phyloP scores from a whole-genome alignment of 2,888 invertebrate genomes.

The Caenorhabditis afra region DNA sequence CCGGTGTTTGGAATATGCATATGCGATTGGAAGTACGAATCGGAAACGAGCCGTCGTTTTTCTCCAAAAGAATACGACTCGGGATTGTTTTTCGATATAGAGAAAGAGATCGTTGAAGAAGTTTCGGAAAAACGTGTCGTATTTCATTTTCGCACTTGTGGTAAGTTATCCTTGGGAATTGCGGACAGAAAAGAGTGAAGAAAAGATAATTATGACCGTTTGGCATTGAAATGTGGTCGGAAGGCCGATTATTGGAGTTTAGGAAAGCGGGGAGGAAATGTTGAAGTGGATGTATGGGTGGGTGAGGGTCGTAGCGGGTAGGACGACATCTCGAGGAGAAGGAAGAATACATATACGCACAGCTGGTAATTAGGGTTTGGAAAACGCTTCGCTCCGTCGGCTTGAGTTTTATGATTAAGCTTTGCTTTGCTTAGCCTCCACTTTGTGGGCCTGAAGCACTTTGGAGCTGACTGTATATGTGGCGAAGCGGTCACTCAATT shows the following conservation, averaged over 20 bases:
- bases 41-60: conserved; percentile 25
- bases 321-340: conserved; percentile 15
- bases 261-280: conserved; percentile 22
- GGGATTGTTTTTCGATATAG: conserved; percentile 13
- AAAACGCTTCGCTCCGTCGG: conserved; percentile 8
- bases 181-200: conserved; percentile 7
- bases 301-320: not conserved
- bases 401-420: conserved; percentile 38
- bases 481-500: conserved; percentile 4
- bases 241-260: conserved; percentile 49
- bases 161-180: conserved; percentile 43
- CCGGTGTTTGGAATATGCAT: conserved; percentile 54
- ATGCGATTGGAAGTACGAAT: conserved; percentile 41
- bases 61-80: not conserved
- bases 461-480: not conserved
- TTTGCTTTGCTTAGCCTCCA: not conserved
- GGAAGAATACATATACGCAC: conserved; percentile 41
- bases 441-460: not conserved
- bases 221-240: conserved; percentile 54
- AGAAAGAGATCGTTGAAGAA: conserved; percentile 6
- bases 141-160: conserved; percentile 49
- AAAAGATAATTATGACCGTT: conserved; percentile 51
- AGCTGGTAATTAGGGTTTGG: conserved; percentile 49
- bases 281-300: conserved; percentile 48
- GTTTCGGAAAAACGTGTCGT: conserved; percentile 14